These are phyloP conservation scores for Dasyprocta punctata DNA, from an alignment of 2,113 vertebrate genomes.

Conservation along the genomic window DNA sequence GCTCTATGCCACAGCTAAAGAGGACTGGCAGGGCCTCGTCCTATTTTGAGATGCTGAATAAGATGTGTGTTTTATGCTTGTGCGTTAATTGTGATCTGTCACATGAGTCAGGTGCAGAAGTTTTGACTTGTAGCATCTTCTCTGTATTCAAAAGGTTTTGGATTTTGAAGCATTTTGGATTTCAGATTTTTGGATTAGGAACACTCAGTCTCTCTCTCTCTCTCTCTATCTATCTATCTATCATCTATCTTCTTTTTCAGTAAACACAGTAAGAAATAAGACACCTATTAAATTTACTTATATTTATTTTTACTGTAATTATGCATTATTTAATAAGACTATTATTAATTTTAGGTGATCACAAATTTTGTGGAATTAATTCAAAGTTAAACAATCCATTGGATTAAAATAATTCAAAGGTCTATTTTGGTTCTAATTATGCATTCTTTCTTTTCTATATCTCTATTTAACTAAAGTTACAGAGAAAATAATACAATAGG, in stretches of 20 bases:
- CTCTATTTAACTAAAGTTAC: not conserved
- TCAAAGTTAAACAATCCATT: constrained; percentile 20
- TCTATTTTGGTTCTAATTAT: constrained; percentile 39
- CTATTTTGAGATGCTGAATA: not conserved
- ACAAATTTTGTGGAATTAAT: not conserved
- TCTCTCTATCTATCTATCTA: too few species aligned
- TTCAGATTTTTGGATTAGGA: not conserved
- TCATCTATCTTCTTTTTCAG: not conserved
- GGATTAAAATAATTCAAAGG: not conserved
- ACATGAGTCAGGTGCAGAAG: not conserved
- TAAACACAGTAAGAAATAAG: not conserved
- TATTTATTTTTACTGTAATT: not conserved
- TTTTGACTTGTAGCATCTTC: not conserved
- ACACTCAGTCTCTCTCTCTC: too few species aligned
- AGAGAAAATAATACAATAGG: constrained; percentile 19
- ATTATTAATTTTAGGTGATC: constrained; percentile 13
- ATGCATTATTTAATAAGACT: not conserved
- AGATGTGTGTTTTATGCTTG: not conserved
- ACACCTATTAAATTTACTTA: not conserved
- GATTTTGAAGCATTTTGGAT: not conserved
- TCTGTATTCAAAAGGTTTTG: not conserved
- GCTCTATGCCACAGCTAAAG: not conserved
- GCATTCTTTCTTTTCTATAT: not conserved
- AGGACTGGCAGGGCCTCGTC: not conserved
- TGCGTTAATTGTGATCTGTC: not conserved